These are phyloP conservation scores for Globicephala melas DNA, from an alignment of 2,113 vertebrate species.

Conservation along the genomic window DNA sequence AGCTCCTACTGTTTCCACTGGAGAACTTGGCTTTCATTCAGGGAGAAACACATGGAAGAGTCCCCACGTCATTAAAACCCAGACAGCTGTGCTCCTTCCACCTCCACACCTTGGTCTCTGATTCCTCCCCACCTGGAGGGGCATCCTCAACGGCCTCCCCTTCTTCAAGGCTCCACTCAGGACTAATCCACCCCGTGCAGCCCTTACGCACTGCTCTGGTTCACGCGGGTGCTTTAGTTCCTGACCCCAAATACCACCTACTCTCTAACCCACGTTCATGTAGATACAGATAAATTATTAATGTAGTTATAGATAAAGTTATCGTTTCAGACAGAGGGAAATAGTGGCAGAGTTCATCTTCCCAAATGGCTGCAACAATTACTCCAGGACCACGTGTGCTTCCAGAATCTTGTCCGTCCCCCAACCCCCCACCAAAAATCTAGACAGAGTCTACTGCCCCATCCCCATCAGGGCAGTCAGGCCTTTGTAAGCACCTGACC, in stretches of 20 bases:
- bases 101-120: background rate
- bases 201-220: background rate
- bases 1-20: background rate
- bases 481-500: background rate
- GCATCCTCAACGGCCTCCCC: background rate
- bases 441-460: background rate
- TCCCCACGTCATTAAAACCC: background rate
- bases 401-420: background rate
- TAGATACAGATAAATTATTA: background rate
- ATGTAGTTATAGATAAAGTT: background rate
- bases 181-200: background rate
- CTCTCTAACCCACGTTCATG: background rate
- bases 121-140: background rate
- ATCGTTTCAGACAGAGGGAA: background rate
- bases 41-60: background rate
- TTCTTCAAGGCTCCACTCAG: background rate
- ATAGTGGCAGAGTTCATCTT: background rate
- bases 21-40: background rate
- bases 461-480: background rate
- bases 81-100: background rate
- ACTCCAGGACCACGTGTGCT: background rate
- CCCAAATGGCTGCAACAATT: background rate
- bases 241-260: background rate
- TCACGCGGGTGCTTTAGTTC: background rate
- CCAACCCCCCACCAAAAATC: background rate